Evolutionary conservation across 2,113 vertebrate genomes (phyloP).

Genomic region (Anser cygnoides): DNA sequence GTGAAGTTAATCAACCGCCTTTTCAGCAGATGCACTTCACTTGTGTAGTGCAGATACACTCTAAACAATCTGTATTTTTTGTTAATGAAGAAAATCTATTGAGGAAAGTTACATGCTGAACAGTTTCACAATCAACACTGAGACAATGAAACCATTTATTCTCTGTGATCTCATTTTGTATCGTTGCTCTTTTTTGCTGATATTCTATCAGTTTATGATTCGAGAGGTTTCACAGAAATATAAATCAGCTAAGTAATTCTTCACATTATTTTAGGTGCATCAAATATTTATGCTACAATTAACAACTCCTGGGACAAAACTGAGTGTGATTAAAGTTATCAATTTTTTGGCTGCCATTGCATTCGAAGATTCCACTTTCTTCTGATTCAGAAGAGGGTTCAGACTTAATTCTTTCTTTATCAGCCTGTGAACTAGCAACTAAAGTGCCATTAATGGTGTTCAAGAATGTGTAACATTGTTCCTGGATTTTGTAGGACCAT

Average conservation of each 20-base stretch:
- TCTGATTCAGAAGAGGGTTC: not conserved
- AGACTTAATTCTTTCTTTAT: not conserved
- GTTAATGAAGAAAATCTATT: not conserved
- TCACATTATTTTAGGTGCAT: not conserved
- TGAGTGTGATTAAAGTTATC: not conserved
- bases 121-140: not conserved
- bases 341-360: not conserved
- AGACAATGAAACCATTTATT: not conserved
- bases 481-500: not conserved
- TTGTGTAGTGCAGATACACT: not conserved
- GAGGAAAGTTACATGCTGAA: not conserved
- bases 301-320: not conserved
- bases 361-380: not conserved
- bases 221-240: not conserved
- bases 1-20: not conserved
- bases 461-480: not conserved
- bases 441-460: not conserved
- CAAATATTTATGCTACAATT: not conserved
- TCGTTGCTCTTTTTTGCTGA: not conserved
- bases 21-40: not conserved
- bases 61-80: not conserved
- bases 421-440: not conserved
- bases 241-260: not conserved
- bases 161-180: not conserved
- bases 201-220: not conserved